Base-by-base conservation (phyloP, 2,113 vertebrate genomes). In the Lamprotornis superbus region DNA sequence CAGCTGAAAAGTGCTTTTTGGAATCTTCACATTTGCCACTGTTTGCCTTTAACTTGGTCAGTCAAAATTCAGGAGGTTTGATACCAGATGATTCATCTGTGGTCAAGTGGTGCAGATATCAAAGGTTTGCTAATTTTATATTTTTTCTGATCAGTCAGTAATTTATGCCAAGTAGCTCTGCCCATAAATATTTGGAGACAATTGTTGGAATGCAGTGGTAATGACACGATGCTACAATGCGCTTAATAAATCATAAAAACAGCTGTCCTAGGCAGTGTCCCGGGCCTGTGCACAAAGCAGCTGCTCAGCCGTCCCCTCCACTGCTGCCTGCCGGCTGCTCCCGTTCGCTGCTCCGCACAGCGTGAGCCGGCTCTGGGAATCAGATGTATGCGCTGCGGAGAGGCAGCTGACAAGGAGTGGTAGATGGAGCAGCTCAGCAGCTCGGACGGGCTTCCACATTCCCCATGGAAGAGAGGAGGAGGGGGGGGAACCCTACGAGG, bases 261-360 rank as follows among this genome's bases (percentile, higher is more conserved):
- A 96, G 93, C 86, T 97, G 95, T 87, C 93, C 86, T 2, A 17
- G 90, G 68, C 75, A 4, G 40, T 23, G 92, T 95, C 90, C 75
- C 13, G 12, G 80, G 92, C 74, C 90, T 10, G 64, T 3, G 86
- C 3, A 73, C 92, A 22, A 14, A 71, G 96, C 96, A 97, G 96
- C 96, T 97, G 96, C 94, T 95, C 73, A 2, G 93, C 91, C 42
- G 76, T 69, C 64, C 79, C 90, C 73, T 92, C 11, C 85, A 2
- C 92, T 71, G 92, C 95, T 96, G 96, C 96, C 93, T 96, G 96
- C 95, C 93, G 95, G 95, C 96, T 97, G 96, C 95, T 96, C 21
- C 95, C 25, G 73, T 7, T 52, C 3, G 52, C 84, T 3, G 35
- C 87, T 78, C 80, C 0, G 61, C 96, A 76, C 95, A 96, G 96